Evolutionary conservation across 2,888 invertebrate species (phyloP), one percentile per base, ranked within the genome.

Genomic region (Hemithea aestivaria): DNA sequence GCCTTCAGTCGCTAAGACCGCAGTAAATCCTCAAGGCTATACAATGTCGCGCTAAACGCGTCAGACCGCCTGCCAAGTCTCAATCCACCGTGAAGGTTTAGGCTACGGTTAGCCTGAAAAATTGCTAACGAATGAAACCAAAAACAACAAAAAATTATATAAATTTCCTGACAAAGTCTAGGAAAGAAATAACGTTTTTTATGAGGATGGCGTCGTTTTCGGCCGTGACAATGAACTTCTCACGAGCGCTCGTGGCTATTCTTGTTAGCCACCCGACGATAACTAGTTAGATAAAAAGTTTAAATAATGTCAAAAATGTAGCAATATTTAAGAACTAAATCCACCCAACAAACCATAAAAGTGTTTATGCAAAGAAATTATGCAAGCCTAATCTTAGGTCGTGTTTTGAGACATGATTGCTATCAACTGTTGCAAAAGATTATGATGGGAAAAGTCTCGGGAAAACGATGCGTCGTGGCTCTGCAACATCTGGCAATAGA

Each of bases 81-180:
- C 50, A 65, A 63, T 55, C 60, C 59, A 63, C 66, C 71, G 66
- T 75, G 78, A 79, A 80, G 81, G 77, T 66, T 75, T 73, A 72
- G 68, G 70, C 71, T 72, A 64, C 57, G 36, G 38, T 31, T 27
- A 33, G 20, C 27, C 41, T 41, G 42, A 42, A 43, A 38, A 27
- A 40, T 47, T 36, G 23, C 7, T 37, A 39, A 40, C 35, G 27
- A 45, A 16, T 44, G 31, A 44, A 41, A 44, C 41, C 16, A 29
- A 32, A 38, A 37, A 25, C 23, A 10, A 35, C 20, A 30, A 24
- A 35, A 44, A 41, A 37, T 9, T 27, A 10, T 30, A 33, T 40
- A 25, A 25, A 41, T 31, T 49, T 44, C 29, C 45, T 10, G 7
- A 27, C n/a, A 6, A 16, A 36, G 28, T 25, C 21, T 29, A 27